A percentile compares a stretch with the other conserved stretches of the same genome.
These are phyloP conservation scores for Mimas tiliae DNA, from an alignment of 2,888 invertebrate species.

Conservation along the genomic window DNA sequence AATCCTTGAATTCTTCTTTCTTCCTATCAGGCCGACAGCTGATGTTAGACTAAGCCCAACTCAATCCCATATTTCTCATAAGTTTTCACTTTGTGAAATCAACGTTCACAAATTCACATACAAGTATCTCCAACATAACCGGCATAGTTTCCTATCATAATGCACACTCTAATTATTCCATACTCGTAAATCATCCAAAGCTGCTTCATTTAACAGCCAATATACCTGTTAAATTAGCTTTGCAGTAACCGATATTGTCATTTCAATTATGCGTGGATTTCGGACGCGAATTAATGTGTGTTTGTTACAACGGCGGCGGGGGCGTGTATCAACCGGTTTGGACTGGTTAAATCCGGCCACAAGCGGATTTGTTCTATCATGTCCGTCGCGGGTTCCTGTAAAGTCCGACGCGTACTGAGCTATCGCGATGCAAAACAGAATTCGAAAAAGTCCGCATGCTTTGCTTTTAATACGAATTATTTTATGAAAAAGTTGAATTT, in stretches of 20 bases:
- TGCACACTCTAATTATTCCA: slow-evolving; percentile 5
- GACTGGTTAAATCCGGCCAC: slow-evolving; percentile 49
- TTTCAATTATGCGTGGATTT: slow-evolving; percentile 54
- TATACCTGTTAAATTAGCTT: slow-evolving; percentile 56
- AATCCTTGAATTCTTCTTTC: too few relatives aligned
- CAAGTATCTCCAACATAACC: background rate
- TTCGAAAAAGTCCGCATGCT: too few relatives aligned
- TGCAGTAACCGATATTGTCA: slow-evolving; percentile 50
- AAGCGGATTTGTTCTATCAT: slow-evolving; percentile 53
- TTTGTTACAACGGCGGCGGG: slow-evolving; percentile 44
- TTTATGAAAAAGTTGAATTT: background rate
- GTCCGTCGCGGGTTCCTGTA: slow-evolving; percentile 43
- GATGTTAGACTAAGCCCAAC: too few relatives aligned
- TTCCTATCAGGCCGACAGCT: too few relatives aligned
- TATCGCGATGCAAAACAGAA: background rate
- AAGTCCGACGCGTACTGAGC: slow-evolving; percentile 18
- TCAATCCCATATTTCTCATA: too few relatives aligned
- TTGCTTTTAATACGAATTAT: background rate
- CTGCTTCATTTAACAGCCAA: slow-evolving; percentile 54
- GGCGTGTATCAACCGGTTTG: slow-evolving; percentile 38
- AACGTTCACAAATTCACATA: too few relatives aligned
- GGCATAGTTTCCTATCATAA: background rate
- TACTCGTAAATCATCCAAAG: slow-evolving; percentile 53
- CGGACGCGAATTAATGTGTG: slow-evolving; percentile 50
- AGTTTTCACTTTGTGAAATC: too few relatives aligned